Evolutionary conservation across 2,888 invertebrate species (phyloP).

Genomic region (Sesia apiformis): DNA sequence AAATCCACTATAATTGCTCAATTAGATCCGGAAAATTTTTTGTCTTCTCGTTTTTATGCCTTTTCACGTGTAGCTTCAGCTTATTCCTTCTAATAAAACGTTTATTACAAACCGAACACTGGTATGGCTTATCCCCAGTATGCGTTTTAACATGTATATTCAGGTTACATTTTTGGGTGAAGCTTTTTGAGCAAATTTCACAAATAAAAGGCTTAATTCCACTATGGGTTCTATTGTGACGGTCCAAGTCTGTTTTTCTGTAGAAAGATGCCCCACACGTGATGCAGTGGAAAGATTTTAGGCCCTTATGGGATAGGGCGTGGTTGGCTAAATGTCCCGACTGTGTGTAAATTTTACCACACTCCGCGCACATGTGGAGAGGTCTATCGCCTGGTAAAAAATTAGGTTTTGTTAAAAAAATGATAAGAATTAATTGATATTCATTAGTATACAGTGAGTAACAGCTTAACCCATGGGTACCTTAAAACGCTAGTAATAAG

Average conservation of each 20-base stretch:
- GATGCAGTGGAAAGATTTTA: constrained; percentile 46
- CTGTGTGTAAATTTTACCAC: constrained; percentile 61
- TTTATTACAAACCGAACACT: constrained; percentile 41
- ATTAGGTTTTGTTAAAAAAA: no score
- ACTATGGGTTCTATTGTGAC: constrained; percentile 51
- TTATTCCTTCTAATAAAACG: constrained; percentile 49
- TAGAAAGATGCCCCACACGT: constrained; percentile 51
- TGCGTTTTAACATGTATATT: constrained; percentile 58
- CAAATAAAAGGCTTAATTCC: constrained; percentile 52
- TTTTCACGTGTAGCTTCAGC: constrained; percentile 34
- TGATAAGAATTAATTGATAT: no score
- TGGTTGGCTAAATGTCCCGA: constrained; percentile 33
- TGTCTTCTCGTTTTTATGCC: constrained; percentile 33
- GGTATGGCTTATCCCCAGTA: constrained; percentile 38
- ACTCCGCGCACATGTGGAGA: constrained; percentile 47
- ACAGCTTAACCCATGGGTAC: no score
- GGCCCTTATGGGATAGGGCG: constrained; percentile 12
- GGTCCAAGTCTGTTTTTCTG: constrained; percentile 50
- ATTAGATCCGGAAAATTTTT: no score
- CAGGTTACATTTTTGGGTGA: constrained; percentile 54
- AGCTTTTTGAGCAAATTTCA: constrained; percentile 49
- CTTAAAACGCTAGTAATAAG: no score
- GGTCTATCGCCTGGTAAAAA: constrained; percentile 38
- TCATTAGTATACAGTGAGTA: no score
- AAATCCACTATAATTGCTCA: no score